Percentiles rank a stretch among this genome's conserved stretches.
These are phyloP conservation scores for Ceyx melanurus DNA, from an alignment of 2,113 vertebrate genomes.

Conservation along the genomic window DNA sequence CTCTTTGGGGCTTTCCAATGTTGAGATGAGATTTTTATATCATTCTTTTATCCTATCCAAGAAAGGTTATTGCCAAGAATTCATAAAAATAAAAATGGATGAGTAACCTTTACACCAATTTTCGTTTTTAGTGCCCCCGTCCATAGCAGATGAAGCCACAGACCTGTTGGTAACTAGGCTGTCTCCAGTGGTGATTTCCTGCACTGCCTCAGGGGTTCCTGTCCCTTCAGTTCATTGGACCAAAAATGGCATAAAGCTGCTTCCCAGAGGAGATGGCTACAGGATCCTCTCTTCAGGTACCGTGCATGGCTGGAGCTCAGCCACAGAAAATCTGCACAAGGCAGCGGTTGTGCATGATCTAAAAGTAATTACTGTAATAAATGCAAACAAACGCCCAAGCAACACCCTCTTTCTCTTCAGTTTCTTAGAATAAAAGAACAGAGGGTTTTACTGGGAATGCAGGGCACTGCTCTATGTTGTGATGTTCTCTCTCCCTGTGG, in stretches of 20 bases:
- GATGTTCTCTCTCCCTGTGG: neutral
- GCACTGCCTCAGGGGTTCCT: slow-evolving; percentile 88
- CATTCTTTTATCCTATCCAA: neutral
- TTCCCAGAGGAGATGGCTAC: slow-evolving; percentile 81
- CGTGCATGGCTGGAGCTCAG: neutral
- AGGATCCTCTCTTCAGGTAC: slow-evolving; percentile 88
- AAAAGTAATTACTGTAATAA: neutral
- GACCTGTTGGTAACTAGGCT: slow-evolving; percentile 86
- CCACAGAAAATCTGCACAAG: neutral
- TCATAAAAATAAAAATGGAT: neutral
- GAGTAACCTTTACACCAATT: neutral
- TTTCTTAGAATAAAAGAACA: neutral
- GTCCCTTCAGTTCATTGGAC: slow-evolving; percentile 87
- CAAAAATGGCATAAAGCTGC: slow-evolving; percentile 85
- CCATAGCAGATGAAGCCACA: slow-evolving; percentile 91
- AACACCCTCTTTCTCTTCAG: neutral
- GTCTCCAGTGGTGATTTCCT: slow-evolving; percentile 86
- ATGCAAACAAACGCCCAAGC: neutral
- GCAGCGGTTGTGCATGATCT: neutral
- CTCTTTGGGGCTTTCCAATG: neutral
- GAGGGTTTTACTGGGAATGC: neutral
- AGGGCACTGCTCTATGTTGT: neutral
- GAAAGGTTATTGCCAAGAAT: neutral
- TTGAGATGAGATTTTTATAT: neutral
- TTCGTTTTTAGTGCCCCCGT: slow-evolving; percentile 86